Base-by-base conservation (phyloP, 2,888 invertebrate genomes). In the Hyposoter didymator region DNA sequence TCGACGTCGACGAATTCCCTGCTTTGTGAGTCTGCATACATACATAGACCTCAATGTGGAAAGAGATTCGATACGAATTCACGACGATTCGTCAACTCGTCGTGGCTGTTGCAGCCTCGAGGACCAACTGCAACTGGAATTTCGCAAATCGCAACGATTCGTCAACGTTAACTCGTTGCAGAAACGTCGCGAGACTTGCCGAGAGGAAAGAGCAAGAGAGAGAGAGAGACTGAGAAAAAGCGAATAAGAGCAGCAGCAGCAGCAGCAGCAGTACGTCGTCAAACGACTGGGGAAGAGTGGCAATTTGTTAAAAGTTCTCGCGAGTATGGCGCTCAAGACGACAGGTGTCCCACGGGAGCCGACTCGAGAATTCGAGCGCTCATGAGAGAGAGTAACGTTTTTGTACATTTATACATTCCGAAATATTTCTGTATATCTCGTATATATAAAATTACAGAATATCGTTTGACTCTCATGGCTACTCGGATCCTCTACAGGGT, bases 141-240 rank as follows among this genome's bases (percentile, higher is more conserved):
- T 76, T 85, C 80, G 85, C 83, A 85, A 85, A 85, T 85, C 85
- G 83, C 76, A 62, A 80, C 83, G 75, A 85, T 85, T 85, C 85
- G 83, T 85, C 85, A 85, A 85, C 83, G 83, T 85, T 85, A 80
- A 85, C 75, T 86, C 81, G 72, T 19, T 64, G 52, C 67, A 12
- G 76, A 43, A 67, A 67, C 81, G 69, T 59, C 81, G 67, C 81
- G 73, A 62, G 72, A 64, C 73, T 45, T 17, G 43, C 43, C 17
- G 22, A 32, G 52, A 43, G 47, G 14, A 8, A 70, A 47, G 73
- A 45, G 52, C 69, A 1, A 1, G 45, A 85, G 75, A 66, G 59
- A 49, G 32, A 28, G 62, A 32, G 69, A 52, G 49, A 76, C 78
- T 52, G 49, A 32, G 59, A 39, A 70, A 17, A 22, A 55, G 17